Evolutionary conservation across 2,888 invertebrate genomes (phyloP).

Genomic region (Drosophila limbata): DNA sequence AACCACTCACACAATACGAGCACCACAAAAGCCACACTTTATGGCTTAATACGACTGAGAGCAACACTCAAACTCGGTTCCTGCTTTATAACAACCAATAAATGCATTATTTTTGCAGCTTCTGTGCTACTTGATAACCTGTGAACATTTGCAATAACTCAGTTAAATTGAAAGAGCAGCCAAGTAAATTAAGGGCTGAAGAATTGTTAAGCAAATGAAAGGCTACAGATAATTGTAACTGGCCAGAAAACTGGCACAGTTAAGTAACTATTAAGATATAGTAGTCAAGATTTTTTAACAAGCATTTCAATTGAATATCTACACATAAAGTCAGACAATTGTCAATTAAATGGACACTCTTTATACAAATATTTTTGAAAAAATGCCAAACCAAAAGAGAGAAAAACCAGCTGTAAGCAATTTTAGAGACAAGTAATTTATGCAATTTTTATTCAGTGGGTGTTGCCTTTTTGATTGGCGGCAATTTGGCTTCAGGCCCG

Average conservation of each 20-base stretch:
- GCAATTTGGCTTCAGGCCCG: conserved; percentile 66
- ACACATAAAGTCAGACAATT: not conserved
- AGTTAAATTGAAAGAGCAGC: not conserved
- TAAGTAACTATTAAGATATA: not conserved
- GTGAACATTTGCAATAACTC: conserved; percentile 9
- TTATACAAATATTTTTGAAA: conserved; percentile 1
- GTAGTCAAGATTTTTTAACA: not conserved
- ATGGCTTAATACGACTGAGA: conserved; percentile 67
- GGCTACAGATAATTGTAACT: not conserved
- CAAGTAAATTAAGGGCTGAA: not conserved
- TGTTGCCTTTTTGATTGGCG: conserved; percentile 76
- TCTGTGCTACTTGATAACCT: conserved; percentile 58
- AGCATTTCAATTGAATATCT: conserved; percentile 1
- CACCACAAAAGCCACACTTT: conserved; percentile 70
- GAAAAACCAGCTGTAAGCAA: conserved; percentile 63
- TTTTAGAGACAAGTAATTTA: conserved; percentile 68
- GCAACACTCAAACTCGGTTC: conserved; percentile 31
- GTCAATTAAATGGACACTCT: conserved; percentile 13
- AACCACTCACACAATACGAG: conserved; percentile 40
- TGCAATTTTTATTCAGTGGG: conserved; percentile 81
- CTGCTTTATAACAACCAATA: conserved; percentile 81
- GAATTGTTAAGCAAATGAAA: not conserved
- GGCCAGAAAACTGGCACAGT: not conserved
- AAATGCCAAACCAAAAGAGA: conserved; percentile 21
- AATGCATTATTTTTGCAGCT: conserved; percentile 84